Base-by-base conservation (phyloP, 2,888 invertebrate species). In the Phortica okadai region DNA sequence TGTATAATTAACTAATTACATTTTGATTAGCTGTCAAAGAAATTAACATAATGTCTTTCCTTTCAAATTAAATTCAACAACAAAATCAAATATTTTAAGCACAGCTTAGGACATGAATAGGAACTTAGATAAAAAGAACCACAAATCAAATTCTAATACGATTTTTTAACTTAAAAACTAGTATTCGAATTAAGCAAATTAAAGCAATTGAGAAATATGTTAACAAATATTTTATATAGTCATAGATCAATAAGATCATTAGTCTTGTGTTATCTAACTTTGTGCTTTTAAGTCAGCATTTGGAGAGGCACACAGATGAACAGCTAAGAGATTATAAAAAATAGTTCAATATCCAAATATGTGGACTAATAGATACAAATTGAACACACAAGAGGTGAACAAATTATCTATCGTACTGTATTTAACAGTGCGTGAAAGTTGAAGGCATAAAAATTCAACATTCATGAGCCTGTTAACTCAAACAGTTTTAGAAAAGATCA, bases 111-210 rank as follows among this genome's bases (percentile, higher is more conserved):
- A 21, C 45, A 45, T 69, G 11, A 25, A 11, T 11, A 69, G 69
- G 69, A 69, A 69, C 69, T 69, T 50, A n/a, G 33, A 67, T 0
- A 11, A 59, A 14, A n/a, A 54, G 54, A 14, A 54, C 54, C 54
- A 54, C 54, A 54, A 54, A 5, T 54, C 54, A 54, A 54, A 14
- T 54, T n/a, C 0, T 14, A 54, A 5, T 54, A 54, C 21, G 1
- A n/a, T 54, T 21, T 64, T 64, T 41, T 6, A 8, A 64, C 45
- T 25, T 64, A 64, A 4, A 0, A 69, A 69, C 69, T 25, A 69
- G 4, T 11, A 64, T 64, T 25, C 64, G 64, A 64, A 8, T 64
- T 25, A 64, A 41, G 14, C 41, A 41, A 25, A 41, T 64, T 64
- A 64, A 64, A 64, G 64, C 64, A 25, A 41, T 11, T 25, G 10